Percentiles rank a stretch among this genome's conserved stretches.
phyloP scores from a whole-genome alignment of 2,113 vertebrate genomes.

The Probosciger aterrimus region DNA sequence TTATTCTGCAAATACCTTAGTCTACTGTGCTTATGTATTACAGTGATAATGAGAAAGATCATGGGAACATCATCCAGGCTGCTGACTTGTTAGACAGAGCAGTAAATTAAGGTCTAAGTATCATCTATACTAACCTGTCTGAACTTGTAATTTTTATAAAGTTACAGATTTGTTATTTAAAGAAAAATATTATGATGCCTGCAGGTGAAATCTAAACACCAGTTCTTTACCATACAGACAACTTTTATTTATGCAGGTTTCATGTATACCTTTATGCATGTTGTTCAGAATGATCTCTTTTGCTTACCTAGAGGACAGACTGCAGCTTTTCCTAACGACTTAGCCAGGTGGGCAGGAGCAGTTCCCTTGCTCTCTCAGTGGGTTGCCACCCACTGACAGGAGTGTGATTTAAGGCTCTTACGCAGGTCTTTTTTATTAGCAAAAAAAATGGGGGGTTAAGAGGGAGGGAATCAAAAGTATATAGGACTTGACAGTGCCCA shows the following conservation, averaged over 20 bases:
- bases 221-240: not conserved
- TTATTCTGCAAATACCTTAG: not conserved
- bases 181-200: not conserved
- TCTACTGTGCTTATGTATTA: not conserved
- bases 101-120: not conserved
- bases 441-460: fast-evolving
- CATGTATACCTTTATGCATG: not conserved
- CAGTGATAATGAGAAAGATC: not conserved
- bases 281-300: not conserved
- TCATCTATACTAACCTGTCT: not conserved
- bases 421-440: not conserved
- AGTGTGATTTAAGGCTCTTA: not conserved
- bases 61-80: not conserved
- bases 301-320: not conserved
- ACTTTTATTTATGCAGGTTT: not conserved
- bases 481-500: not conserved
- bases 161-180: not conserved
- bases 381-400: not conserved
- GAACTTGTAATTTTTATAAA: not conserved
- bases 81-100: not conserved
- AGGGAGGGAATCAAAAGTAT: not conserved
- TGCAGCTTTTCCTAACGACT: not conserved
- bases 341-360: not conserved
- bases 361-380: not conserved
- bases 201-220: not conserved